phyloP scores from a whole-genome alignment of 2,797 vertebrate genomes.

The Danio aesculapii region DNA sequence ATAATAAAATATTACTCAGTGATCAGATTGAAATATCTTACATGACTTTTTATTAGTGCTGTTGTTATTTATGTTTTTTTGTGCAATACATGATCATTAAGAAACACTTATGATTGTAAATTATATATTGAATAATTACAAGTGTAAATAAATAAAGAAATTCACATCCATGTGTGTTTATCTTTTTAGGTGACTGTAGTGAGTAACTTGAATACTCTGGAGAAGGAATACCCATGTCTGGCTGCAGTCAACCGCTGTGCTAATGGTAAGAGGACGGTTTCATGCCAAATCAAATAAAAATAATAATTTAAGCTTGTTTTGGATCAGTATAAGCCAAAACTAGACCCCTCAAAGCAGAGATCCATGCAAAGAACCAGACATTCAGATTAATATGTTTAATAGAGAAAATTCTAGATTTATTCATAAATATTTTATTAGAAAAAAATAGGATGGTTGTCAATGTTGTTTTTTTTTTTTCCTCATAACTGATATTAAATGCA shows the following conservation, averaged over 20 bases:
- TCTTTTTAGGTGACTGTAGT: slow-evolving; percentile 75
- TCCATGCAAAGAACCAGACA: neutral
- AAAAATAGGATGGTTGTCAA: neutral
- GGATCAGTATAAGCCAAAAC: neutral
- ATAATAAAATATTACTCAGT: too few species aligned
- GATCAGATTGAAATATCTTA: too few species aligned
- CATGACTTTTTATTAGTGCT: too few species aligned
- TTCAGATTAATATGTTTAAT: neutral
- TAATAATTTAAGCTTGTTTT: too few species aligned
- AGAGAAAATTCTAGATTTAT: neutral
- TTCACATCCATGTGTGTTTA: too few species aligned
- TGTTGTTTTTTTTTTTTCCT: neutral
- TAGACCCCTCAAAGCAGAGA: neutral
- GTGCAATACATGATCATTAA: too few species aligned
- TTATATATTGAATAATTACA: too few species aligned
- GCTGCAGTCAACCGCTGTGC: slow-evolving; percentile 86
- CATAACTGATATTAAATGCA: neutral
- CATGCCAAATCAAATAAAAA: neutral
- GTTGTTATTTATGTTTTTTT: too few species aligned
- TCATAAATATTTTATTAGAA: neutral
- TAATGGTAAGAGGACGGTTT: slow-evolving; percentile 68
- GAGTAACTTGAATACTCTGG: slow-evolving; percentile 70
- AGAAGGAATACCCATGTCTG: slow-evolving; percentile 83
- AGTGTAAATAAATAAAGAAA: too few species aligned
- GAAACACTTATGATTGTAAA: too few species aligned